A percentile compares a stretch with the other conserved stretches of the same genome.
phyloP scores from a whole-genome alignment of 92 coral and sea anemone genomes.

The Meandrina meandrites region DNA sequence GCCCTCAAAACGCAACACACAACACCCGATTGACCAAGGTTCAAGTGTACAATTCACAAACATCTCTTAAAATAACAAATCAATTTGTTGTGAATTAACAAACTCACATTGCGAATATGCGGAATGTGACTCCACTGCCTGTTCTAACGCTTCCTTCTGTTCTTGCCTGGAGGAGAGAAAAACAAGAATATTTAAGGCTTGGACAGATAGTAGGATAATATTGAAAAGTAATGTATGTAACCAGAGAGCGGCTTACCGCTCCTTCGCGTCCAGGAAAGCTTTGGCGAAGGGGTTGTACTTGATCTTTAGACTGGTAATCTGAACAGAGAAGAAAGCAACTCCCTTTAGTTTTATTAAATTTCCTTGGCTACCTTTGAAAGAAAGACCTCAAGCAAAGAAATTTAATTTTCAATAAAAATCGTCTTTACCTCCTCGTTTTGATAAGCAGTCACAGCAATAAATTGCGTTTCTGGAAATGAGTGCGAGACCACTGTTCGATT shows the following conservation, averaged over 20 bases:
- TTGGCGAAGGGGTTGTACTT: slow-evolving; percentile 97
- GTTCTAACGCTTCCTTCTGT: slow-evolving; percentile 90
- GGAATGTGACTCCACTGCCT: slow-evolving; percentile 82
- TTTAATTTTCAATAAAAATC: not conserved
- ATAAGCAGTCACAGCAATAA: slow-evolving; percentile 97
- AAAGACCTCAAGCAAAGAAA: slow-evolving; percentile 8
- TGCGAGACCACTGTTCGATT: slow-evolving; percentile 84
- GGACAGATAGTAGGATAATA: not conserved
- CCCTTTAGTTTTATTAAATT: slow-evolving; percentile 5
- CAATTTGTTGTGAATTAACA: slow-evolving; percentile 61
- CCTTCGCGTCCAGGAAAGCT: slow-evolving; percentile 99
- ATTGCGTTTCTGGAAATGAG: slow-evolving; percentile 95
- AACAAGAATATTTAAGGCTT: not conserved
- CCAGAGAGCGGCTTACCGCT: slow-evolving; percentile 57
- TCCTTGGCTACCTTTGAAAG: not conserved
- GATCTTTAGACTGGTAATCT: slow-evolving; percentile 95
- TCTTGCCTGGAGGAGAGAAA: slow-evolving; percentile 73
- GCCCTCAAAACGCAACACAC: slow-evolving; percentile 47
- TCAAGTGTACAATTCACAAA: slow-evolving; percentile 66
- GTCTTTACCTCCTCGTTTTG: slow-evolving; percentile 95
- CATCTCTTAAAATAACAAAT: slow-evolving; percentile 64
- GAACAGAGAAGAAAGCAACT: slow-evolving; percentile 29
- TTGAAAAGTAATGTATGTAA: not conserved
- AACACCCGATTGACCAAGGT: slow-evolving; percentile 39
- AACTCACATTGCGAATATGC: slow-evolving; percentile 96